These are phyloP conservation scores for Papilio gigon DNA, from an alignment of 2,888 invertebrate species.

Conservation along the genomic window DNA sequence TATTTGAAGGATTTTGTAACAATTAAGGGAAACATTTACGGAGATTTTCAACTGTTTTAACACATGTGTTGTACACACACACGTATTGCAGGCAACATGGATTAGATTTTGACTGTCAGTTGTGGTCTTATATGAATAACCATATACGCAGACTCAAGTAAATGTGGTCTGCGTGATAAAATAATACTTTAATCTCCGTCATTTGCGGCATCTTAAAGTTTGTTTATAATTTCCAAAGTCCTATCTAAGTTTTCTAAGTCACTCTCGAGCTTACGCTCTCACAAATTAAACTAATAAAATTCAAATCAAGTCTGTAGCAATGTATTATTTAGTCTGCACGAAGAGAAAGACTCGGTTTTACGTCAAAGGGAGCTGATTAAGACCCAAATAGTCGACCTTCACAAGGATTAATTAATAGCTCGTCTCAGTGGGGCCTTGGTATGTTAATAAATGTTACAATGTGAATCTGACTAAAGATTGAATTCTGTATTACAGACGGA, in stretches of 20 bases:
- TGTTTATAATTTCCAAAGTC: neutral
- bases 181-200: too few species aligned
- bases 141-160: too few species aligned
- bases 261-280: neutral
- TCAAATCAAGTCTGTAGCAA: slow-evolving; percentile 15
- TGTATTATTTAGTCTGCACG: slow-evolving; percentile 7
- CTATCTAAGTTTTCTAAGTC: neutral
- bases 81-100: too few species aligned
- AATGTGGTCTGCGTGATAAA: too few species aligned
- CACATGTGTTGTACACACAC: too few species aligned
- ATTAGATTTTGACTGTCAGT: too few species aligned
- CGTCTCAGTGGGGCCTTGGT: slow-evolving; percentile 28
- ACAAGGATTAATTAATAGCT: slow-evolving; percentile 26
- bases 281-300: slow-evolving; percentile 9
- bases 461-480: neutral
- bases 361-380: slow-evolving; percentile 28
- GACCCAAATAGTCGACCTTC: slow-evolving; percentile 19
- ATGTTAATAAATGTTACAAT: slow-evolving; percentile 28
- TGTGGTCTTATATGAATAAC: too few species aligned
- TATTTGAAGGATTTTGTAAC: too few species aligned
- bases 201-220: too few species aligned
- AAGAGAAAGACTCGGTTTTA: slow-evolving; percentile 6
- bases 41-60: too few species aligned
- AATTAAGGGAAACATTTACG: too few species aligned
- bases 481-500: neutral